A percentile compares a stretch with the other conserved stretches of the same genome.
Evolutionary conservation across 2,888 invertebrate species (phyloP).

Genomic region (Papilio gigon): DNA sequence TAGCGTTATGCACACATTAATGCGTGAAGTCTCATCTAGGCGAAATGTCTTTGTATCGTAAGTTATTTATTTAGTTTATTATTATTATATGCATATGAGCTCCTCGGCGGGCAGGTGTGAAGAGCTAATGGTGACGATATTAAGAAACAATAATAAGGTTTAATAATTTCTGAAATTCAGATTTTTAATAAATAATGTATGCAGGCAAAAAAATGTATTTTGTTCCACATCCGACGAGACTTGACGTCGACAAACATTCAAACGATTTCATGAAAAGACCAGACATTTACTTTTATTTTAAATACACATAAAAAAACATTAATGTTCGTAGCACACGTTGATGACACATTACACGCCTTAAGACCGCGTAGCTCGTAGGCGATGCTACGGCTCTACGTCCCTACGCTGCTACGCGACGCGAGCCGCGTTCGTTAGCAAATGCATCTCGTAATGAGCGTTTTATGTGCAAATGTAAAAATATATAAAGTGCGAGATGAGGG

Average conservation of each 20-base stretch:
- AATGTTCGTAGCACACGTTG: conserved; percentile 12
- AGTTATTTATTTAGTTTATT: no score
- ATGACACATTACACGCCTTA: conserved; percentile 17
- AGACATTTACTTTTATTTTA: background rate
- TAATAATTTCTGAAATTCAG: no score
- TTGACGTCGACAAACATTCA: background rate
- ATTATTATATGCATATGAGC: no score
- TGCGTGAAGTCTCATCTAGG: no score
- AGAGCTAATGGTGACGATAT: no score
- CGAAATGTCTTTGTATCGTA: no score
- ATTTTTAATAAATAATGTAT: no score
- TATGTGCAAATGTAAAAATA: conserved; percentile 71
- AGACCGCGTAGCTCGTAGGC: conserved; percentile 2
- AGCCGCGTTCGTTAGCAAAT: conserved; percentile 74
- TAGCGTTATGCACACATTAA: no score
- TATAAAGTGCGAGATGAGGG: conserved; percentile 64
- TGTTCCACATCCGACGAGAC: background rate
- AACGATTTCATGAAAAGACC: background rate
- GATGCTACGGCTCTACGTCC: conserved; percentile 12
- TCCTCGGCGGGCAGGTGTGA: no score
- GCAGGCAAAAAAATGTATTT: background rate
- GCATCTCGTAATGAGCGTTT: conserved; percentile 76
- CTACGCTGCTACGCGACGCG: conserved; percentile 41
- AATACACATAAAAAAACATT: background rate
- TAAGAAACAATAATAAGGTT: no score